These are phyloP conservation scores for Hemicentrotus pulcherrimus DNA, from an alignment of 35 echinoderm and acorn worm genomes.

Conservation along the genomic window DNA sequence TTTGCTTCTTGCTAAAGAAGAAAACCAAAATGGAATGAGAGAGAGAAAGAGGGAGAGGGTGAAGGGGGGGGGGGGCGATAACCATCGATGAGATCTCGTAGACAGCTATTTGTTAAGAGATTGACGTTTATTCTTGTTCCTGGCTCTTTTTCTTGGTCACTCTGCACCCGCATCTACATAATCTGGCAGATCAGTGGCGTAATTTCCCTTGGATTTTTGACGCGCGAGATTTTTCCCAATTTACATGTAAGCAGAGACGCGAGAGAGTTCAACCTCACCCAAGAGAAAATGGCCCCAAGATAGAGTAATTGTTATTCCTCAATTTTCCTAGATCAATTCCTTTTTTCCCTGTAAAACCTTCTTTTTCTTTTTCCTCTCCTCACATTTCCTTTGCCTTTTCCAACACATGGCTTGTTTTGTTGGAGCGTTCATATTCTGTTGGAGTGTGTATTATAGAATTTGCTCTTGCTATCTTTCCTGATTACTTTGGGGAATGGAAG, in stretches of 20 bases:
- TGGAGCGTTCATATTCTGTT: neutral
- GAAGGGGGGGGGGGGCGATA: neutral
- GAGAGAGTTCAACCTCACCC: neutral
- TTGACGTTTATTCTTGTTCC: slow-evolving; percentile 1
- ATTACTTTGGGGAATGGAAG: neutral
- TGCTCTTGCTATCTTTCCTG: neutral
- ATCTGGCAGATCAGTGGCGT: slow-evolving; percentile 8
- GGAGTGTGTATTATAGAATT: slow-evolving; percentile 4
- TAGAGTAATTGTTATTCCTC: slow-evolving; percentile 19
- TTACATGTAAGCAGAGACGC: neutral
- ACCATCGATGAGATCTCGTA: neutral
- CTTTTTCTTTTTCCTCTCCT: neutral
- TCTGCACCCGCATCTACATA: neutral
- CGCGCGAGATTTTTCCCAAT: neutral
- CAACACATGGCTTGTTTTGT: neutral
- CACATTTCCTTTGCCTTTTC: neutral
- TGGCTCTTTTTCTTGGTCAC: neutral
- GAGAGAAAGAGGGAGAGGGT: neutral
- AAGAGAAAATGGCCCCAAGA: neutral
- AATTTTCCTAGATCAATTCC: slow-evolving; percentile 13
- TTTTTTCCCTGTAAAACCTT: neutral
- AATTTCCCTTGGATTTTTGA: slow-evolving; percentile 19
- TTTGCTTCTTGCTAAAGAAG: neutral
- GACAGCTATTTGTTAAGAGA: neutral
- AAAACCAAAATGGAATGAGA: neutral